These are phyloP conservation scores for Phenganax marumi DNA, from an alignment of 92 coral and sea anemone species.

Conservation along the genomic window DNA sequence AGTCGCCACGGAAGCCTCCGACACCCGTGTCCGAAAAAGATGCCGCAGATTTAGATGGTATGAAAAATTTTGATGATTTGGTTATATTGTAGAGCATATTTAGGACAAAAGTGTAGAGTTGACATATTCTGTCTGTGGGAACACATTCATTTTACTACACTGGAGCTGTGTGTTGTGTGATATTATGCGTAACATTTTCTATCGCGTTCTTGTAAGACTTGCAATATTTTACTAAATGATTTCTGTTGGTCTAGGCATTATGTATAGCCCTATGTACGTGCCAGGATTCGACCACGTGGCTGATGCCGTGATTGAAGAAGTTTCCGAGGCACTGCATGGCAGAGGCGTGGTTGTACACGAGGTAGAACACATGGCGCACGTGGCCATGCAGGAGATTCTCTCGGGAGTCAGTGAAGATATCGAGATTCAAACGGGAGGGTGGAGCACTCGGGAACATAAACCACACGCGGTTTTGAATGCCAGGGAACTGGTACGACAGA, in stretches of 20 bases:
- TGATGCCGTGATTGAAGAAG: conserved; percentile 20
- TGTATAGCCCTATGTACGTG: conserved; percentile 37
- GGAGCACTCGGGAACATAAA: conserved; percentile 13
- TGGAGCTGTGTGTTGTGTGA: too few relatives aligned
- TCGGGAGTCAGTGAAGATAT: conserved; percentile 31
- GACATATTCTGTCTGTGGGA: too few relatives aligned
- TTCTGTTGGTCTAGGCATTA: not conserved
- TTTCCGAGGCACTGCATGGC: conserved; percentile 24
- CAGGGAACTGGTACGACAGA: not conserved
- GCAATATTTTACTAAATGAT: not conserved
- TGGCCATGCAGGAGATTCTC: conserved; percentile 24
- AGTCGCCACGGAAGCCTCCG: conserved; percentile 36
- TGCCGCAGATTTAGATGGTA: conserved; percentile 22
- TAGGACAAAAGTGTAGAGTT: not conserved
- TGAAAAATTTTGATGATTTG: too few relatives aligned
- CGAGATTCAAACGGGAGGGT: conserved; percentile 40
- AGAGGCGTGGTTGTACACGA: conserved; percentile 26
- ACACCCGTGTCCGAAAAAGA: not conserved
- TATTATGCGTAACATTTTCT: too few relatives aligned
- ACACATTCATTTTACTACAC: too few relatives aligned
- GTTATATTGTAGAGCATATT: not conserved
- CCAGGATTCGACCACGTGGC: conserved; percentile 33
- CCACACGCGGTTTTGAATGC: conserved; percentile 24
- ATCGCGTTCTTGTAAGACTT: too few relatives aligned
- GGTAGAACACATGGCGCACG: conserved; percentile 26